phyloP scores from a whole-genome alignment of 1,140 invertebrate genomes.

The Penaeus vannamei region DNA sequence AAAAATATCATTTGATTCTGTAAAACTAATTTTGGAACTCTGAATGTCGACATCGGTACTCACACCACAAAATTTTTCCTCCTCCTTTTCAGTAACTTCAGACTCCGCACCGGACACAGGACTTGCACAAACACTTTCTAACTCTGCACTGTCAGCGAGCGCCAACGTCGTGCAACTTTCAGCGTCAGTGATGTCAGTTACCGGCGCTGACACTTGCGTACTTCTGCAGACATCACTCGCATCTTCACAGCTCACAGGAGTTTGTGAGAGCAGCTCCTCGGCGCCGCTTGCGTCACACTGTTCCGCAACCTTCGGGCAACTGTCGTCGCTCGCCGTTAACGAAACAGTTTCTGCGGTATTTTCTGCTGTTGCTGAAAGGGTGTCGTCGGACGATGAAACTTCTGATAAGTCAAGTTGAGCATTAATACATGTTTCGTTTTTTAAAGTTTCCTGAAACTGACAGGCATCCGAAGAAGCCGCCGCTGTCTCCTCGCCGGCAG shows the following conservation, averaged over 20 bases:
- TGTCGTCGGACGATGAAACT: background rate
- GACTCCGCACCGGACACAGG: too few species aligned
- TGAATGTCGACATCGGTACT: too few species aligned
- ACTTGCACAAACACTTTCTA: too few species aligned
- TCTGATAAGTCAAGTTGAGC: slow-evolving; percentile 37
- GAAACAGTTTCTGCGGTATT: slow-evolving; percentile 1
- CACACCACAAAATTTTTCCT: background rate
- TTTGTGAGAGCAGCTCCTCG: too few species aligned
- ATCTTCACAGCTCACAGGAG: too few species aligned
- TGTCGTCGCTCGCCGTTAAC: background rate
- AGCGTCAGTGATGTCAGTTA: too few species aligned
- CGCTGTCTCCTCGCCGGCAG: background rate
- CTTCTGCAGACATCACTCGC: too few species aligned
- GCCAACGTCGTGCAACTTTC: too few species aligned
- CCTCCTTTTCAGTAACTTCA: background rate
- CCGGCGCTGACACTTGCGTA: too few species aligned
- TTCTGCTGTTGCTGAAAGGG: background rate
- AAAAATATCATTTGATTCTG: background rate
- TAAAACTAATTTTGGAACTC: background rate
- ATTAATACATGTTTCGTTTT: slow-evolving; percentile 4
- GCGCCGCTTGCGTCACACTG: too few species aligned
- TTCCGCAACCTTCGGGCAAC: too few species aligned
- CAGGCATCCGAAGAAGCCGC: background rate
- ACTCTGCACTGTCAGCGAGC: too few species aligned
- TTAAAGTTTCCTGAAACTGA: background rate